phyloP scores from a whole-genome alignment of 2,797 vertebrate species.

The Dromococcyx pavoninus region DNA sequence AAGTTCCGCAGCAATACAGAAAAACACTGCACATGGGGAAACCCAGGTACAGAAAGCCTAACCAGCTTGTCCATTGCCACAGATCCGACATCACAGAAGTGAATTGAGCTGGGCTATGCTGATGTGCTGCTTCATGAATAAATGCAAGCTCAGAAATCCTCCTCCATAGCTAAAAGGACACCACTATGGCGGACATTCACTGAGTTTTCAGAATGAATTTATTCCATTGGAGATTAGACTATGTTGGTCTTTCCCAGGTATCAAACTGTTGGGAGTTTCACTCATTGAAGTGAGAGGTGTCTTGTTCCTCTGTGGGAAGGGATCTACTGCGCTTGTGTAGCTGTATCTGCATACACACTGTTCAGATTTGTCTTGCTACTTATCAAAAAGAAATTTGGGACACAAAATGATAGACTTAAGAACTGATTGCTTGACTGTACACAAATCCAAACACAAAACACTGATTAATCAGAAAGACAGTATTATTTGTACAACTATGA shows the following conservation, averaged over 20 bases:
- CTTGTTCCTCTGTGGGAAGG: not conserved
- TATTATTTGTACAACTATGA: not conserved
- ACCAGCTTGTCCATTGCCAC: not conserved
- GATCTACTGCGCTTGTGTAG: not conserved
- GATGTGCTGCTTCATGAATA: accelerated
- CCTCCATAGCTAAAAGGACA: not conserved
- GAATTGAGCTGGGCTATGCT: not conserved
- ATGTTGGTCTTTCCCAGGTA: not conserved
- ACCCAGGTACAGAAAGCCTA: too few relatives aligned
- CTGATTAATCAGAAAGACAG: not conserved
- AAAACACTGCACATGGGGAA: accelerated
- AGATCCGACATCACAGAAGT: not conserved
- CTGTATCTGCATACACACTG: not conserved
- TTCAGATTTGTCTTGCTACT: not conserved
- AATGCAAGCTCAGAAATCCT: not conserved
- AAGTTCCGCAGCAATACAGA: not conserved
- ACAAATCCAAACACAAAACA: not conserved
- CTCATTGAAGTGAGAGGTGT: not conserved
- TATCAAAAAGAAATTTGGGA: not conserved
- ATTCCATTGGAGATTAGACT: not conserved
- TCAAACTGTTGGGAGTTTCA: not conserved
- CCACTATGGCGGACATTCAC: accelerated
- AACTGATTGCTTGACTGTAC: not conserved
- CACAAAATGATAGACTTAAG: not conserved
- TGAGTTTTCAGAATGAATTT: not conserved